Percentiles rank a stretch among this genome's conserved stretches.
Conservation (phyloP, 2,888 invertebrate species). For the Gonocerus acuteangulatus region DNA sequence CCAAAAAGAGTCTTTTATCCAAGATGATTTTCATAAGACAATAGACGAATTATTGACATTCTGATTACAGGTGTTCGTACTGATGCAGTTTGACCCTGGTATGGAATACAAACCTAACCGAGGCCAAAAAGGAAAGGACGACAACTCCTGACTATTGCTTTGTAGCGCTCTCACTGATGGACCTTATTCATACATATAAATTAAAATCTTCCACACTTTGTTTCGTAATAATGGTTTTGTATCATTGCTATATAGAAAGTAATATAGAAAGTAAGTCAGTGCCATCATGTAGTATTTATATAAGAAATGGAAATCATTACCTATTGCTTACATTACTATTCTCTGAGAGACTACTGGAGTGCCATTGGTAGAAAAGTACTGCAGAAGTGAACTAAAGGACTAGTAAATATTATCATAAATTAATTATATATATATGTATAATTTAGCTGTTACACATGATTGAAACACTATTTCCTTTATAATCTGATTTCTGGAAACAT, state of each 20-base stretch:
- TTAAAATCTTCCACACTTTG: constrained; percentile 19
- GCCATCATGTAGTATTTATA: no score
- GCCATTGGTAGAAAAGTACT: constrained; percentile 4
- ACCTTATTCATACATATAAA: constrained; percentile 86
- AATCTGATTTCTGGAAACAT: no score
- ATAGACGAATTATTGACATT: no score
- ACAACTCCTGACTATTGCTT: constrained; percentile 97
- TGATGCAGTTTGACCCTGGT: constrained; percentile 98
- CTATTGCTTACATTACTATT: no score
- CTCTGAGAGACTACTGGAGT: no score
- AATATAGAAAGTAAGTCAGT: no score
- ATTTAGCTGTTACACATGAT: background rate
- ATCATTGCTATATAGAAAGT: background rate
- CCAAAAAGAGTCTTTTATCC: no score
- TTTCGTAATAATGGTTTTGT: background rate
- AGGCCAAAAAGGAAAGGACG: constrained; percentile 72
- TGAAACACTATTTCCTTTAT: no score
- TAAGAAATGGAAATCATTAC: no score
- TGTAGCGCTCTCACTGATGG: constrained; percentile 99
- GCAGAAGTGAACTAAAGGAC: constrained; percentile 1
- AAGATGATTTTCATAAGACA: no score
- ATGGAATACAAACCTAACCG: constrained; percentile 88
- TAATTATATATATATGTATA: constrained; percentile 1
- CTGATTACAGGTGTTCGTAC: constrained; percentile 95
- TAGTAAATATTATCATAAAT: constrained; percentile 15